Conservation (phyloP, 2,797 vertebrate species). For the Rhinoraja longicauda region DNA sequence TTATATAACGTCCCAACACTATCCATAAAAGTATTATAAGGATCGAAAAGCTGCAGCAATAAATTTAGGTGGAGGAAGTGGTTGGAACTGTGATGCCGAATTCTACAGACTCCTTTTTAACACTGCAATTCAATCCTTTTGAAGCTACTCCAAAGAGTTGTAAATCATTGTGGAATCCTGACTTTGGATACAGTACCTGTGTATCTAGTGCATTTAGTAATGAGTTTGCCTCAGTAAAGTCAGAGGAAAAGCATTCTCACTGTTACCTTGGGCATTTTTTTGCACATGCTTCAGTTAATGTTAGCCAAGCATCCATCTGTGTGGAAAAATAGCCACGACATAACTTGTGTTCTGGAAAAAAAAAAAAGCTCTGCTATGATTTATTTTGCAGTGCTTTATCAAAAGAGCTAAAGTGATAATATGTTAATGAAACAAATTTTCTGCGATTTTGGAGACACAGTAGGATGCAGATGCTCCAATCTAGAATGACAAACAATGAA, state of each 20-base stretch:
- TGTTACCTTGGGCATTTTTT: background rate
- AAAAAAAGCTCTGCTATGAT: too few relatives aligned
- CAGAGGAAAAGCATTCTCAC: background rate
- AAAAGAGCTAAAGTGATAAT: background rate
- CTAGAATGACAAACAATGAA: too few relatives aligned
- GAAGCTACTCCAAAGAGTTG: background rate
- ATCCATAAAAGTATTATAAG: background rate
- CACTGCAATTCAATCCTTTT: background rate
- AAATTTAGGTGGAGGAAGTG: too few relatives aligned
- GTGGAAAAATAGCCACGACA: background rate
- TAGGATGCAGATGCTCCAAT: too few relatives aligned
- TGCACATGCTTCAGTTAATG: background rate
- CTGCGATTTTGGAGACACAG: too few relatives aligned
- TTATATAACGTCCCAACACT: background rate
- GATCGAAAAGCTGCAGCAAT: background rate
- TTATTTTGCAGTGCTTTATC: too few relatives aligned
- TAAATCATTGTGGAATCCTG: background rate
- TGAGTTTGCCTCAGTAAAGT: background rate
- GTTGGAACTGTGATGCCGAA: background rate
- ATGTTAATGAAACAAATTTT: background rate
- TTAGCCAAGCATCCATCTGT: background rate
- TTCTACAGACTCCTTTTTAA: background rate
- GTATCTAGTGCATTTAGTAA: background rate
- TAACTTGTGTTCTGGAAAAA: background rate
- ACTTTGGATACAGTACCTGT: background rate